Conservation (phyloP, 2,113 vertebrate species). For the Phoxinus phoxinus region DNA sequence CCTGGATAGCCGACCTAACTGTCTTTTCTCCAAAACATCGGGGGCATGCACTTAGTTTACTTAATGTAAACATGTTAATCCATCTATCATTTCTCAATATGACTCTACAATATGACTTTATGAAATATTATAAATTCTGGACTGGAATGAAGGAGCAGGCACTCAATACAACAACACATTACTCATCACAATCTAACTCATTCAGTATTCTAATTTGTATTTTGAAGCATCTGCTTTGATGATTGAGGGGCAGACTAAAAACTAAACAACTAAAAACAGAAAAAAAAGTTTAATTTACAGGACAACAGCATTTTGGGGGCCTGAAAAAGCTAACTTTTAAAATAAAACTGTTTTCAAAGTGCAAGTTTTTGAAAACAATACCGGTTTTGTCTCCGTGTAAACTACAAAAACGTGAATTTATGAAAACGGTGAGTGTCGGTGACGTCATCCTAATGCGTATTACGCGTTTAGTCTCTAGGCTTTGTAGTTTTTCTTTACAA, state of each 20-base stretch:
- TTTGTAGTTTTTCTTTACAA: too few species aligned
- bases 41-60: constrained; percentile 16
- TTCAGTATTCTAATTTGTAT: background rate
- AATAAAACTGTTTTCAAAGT: too few species aligned
- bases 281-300: too few species aligned
- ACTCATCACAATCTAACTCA: background rate
- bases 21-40: constrained; percentile 4
- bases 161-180: constrained; percentile 4
- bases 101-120: background rate
- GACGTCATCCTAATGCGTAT: too few species aligned
- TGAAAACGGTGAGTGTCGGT: too few species aligned
- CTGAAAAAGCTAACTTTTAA: too few species aligned
- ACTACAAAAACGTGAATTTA: too few species aligned
- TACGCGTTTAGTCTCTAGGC: too few species aligned
- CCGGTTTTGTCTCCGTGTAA: too few species aligned
- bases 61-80: background rate
- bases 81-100: background rate
- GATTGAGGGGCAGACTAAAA: background rate
- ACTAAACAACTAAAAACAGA: too few species aligned
- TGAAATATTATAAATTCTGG: background rate
- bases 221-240: background rate
- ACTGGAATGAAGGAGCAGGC: background rate
- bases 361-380: too few species aligned
- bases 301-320: too few species aligned
- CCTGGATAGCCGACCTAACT: constrained; percentile 32